These are phyloP conservation scores for Achlya flavicornis DNA, from an alignment of 2,888 invertebrate species.

Conservation along the genomic window DNA sequence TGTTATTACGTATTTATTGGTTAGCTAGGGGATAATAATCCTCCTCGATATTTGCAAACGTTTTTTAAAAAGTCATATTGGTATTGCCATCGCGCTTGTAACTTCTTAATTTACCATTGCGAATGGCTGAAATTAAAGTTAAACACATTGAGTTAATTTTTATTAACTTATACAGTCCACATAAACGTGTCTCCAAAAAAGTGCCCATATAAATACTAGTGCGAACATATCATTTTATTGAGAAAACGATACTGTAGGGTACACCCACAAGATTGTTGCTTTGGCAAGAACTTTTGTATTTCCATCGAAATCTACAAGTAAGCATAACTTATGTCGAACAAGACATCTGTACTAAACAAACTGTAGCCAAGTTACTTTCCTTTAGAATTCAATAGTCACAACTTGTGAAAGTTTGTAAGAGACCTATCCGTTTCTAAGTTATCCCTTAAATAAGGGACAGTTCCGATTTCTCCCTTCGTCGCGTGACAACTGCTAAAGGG, in stretches of 20 bases:
- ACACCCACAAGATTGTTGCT: no score
- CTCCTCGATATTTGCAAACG: no score
- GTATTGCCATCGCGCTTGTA: no score
- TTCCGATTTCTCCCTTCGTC: conserved; percentile 32
- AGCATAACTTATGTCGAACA: neutral
- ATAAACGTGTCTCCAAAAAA: no score
- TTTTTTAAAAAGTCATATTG: no score
- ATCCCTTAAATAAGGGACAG: conserved; percentile 56
- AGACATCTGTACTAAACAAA: conserved; percentile 8
- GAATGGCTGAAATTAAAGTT: no score
- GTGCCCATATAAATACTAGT: no score
- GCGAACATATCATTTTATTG: no score
- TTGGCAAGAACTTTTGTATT: neutral
- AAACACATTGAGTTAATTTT: no score
- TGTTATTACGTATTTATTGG: neutral
- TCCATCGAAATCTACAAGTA: neutral
- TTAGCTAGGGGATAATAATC: neutral
- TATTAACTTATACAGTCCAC: no score
- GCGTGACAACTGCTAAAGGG: conserved; percentile 55
- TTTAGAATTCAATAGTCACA: conserved; percentile 38
- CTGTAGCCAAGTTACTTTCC: conserved; percentile 16
- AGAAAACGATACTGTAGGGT: no score
- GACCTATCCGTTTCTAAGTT: conserved; percentile 55
- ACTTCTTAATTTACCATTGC: no score
- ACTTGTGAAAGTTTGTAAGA: conserved; percentile 33